Percentiles rank a stretch among this genome's conserved stretches.
These are phyloP conservation scores for Seriola dumerili DNA, from an alignment of 2,113 vertebrate species.

Conservation along the genomic window DNA sequence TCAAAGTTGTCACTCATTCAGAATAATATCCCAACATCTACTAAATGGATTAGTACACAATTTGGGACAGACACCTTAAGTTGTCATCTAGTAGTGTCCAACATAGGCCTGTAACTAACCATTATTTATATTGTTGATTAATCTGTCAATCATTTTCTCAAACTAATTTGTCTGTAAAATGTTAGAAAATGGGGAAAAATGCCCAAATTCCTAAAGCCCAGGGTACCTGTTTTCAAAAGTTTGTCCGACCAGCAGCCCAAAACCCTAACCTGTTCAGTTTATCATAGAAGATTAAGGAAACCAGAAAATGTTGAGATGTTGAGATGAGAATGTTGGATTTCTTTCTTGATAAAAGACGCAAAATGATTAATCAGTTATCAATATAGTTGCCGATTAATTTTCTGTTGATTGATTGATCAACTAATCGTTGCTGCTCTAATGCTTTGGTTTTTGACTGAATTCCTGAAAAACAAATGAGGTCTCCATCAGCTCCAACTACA, in stretches of 20 bases:
- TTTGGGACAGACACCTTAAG: too few relatives aligned
- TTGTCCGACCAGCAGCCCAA: too few relatives aligned
- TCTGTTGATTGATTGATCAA: too few relatives aligned
- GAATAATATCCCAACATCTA: too few relatives aligned
- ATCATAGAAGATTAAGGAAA: background rate
- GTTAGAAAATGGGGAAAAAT: too few relatives aligned
- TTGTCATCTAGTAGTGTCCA: background rate
- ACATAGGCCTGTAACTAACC: background rate
- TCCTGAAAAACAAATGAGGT: background rate
- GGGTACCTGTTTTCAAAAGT: too few relatives aligned
- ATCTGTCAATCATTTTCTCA: background rate
- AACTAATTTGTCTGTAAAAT: background rate
- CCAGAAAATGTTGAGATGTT: background rate
- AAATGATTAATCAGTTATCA: background rate
- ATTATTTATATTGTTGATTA: background rate
- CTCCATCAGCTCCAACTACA: too few relatives aligned
- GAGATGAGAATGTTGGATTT: background rate
- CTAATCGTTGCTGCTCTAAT: background rate
- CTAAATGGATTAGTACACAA: too few relatives aligned
- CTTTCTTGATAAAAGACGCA: background rate
- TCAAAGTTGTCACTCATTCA: too few relatives aligned
- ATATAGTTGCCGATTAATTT: too few relatives aligned
- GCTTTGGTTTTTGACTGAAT: background rate
- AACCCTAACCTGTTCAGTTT: background rate
- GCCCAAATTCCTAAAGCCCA: too few relatives aligned